Conservation (phyloP, 2,113 vertebrate species). For the Grallaria varia region DNA sequence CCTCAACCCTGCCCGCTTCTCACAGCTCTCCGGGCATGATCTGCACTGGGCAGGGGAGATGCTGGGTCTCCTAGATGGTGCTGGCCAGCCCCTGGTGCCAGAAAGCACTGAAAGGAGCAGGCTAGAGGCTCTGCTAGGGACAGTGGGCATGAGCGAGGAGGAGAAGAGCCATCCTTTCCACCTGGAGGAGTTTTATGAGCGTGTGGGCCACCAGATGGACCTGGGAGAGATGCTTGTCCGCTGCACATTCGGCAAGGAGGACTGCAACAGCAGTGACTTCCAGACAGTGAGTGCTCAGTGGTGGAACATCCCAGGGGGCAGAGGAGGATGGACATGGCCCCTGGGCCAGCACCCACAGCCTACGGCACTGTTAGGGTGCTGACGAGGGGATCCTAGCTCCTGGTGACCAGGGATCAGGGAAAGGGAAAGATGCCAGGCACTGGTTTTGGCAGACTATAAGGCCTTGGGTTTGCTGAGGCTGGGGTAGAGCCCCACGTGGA, state of each 20-base stretch:
- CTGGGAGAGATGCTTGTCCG: conserved; percentile 69
- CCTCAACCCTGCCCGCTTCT: conserved; percentile 63
- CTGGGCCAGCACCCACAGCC: background rate
- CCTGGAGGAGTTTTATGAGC: conserved; percentile 56
- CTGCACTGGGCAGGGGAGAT: conserved; percentile 63
- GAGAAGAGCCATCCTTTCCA: conserved; percentile 46
- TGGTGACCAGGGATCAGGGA: accelerated
- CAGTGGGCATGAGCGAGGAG: background rate
- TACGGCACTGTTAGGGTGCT: background rate
- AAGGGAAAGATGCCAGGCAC: background rate
- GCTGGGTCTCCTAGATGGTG: conserved; percentile 45
- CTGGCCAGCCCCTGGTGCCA: background rate
- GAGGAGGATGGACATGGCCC: background rate
- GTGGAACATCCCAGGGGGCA: accelerated
- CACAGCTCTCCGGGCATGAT: conserved; percentile 39
- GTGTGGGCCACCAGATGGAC: conserved; percentile 56
- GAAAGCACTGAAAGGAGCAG: background rate
- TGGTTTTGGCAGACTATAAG: background rate
- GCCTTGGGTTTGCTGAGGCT: background rate
- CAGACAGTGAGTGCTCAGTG: conserved; percentile 73
- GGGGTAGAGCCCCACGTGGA: background rate
- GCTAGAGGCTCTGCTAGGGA: background rate
- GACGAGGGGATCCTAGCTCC: background rate
- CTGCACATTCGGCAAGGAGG: conserved; percentile 60
- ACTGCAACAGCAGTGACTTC: conserved; percentile 75